Evolutionary conservation across 2,888 invertebrate genomes (phyloP).

Genomic region (Stegophylla sp.): DNA sequence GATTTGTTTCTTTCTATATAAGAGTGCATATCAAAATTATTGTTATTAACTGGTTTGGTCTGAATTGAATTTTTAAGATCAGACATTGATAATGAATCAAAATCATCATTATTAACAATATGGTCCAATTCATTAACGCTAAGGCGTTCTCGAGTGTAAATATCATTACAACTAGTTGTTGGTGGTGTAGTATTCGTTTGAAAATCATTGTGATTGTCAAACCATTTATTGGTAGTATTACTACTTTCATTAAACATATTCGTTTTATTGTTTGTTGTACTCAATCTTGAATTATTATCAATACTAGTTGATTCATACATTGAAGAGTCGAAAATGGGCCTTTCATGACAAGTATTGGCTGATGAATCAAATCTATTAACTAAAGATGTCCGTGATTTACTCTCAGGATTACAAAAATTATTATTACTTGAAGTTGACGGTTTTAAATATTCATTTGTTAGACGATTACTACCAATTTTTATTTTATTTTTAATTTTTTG

Average conservation of each 20-base stretch:
- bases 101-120: conserved; percentile 41
- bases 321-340: neutral
- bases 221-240: conserved; percentile 27
- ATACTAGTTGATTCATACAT: neutral
- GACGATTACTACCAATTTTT: conserved; percentile 29
- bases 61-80: neutral
- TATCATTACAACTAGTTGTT: conserved; percentile 14
- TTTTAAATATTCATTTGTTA: conserved; percentile 29
- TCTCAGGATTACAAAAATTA: neutral
- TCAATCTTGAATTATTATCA: conserved; percentile 23
- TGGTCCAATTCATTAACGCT: conserved; percentile 22
- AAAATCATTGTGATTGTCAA: conserved; percentile 23
- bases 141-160: conserved; percentile 22
- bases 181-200: conserved; percentile 4
- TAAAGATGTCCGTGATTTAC: conserved; percentile 1
- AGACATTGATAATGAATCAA: conserved; percentile 33
- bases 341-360: neutral
- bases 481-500: conserved; percentile 56
- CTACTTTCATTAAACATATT: neutral
- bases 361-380: neutral
- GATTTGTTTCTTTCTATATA: neutral
- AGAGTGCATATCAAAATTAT: neutral
- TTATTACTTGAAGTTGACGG: neutral
- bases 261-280: neutral
- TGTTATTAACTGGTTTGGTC: neutral